Evolutionary conservation across 2,113 vertebrate genomes (phyloP).

Genomic region (Oxyruncus cristatus): DNA sequence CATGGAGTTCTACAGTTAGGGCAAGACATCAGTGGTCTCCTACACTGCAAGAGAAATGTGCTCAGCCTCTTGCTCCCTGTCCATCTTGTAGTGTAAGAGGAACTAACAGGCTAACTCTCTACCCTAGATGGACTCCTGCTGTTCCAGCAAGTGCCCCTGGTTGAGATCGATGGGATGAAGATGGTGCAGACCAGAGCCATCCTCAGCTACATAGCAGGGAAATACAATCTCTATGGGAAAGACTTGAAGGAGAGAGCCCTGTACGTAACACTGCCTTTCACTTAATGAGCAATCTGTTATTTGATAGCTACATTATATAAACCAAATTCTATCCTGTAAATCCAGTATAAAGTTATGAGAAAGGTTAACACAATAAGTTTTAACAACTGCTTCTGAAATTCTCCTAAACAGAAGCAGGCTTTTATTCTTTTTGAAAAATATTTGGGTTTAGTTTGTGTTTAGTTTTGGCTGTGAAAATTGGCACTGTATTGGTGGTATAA

Average conservation of each 20-base stretch:
- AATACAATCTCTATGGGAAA: conserved; percentile 86
- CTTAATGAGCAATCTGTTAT: background rate
- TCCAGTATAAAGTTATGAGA: background rate
- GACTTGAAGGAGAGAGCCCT: conserved; percentile 82
- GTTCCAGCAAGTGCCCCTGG: conserved; percentile 89
- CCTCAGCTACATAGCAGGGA: conserved; percentile 87
- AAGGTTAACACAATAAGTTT: background rate
- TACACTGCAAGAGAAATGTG: background rate
- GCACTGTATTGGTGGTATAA: background rate
- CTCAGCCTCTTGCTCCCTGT: background rate
- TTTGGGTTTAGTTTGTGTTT: background rate
- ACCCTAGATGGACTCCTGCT: conserved; percentile 75
- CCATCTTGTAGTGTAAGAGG: background rate
- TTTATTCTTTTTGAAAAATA: background rate
- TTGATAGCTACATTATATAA: background rate
- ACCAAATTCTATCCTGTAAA: background rate
- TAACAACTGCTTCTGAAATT: background rate
- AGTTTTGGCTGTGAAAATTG: background rate
- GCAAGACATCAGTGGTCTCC: background rate
- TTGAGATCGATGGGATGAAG: conserved; percentile 92
- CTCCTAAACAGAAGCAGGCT: background rate
- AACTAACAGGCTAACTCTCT: background rate
- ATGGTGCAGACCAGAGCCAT: conserved; percentile 88
- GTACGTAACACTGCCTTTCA: conserved; percentile 65
- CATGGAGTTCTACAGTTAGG: background rate